phyloP scores from a whole-genome alignment of 2,113 vertebrate species.

The Dinomys branickii region DNA sequence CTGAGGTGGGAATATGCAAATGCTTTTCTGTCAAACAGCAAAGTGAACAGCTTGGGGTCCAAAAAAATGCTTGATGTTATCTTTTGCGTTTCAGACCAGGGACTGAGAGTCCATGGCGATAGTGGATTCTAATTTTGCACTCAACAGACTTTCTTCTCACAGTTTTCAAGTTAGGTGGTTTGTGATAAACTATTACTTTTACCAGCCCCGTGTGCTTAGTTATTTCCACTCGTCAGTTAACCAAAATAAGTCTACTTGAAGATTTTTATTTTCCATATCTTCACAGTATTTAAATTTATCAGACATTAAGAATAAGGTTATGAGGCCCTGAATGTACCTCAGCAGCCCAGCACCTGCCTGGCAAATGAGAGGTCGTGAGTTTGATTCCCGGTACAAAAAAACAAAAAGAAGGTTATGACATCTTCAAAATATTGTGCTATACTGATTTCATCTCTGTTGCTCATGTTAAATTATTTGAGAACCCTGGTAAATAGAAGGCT shows the following conservation, averaged over 20 bases:
- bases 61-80: neutral
- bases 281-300: neutral
- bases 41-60: neutral
- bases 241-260: neutral
- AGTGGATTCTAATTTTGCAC: neutral
- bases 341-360: too few species aligned
- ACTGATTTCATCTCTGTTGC: neutral
- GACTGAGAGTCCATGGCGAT: neutral
- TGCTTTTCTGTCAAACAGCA: constrained; percentile 14
- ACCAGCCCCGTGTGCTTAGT: neutral
- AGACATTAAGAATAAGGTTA: neutral
- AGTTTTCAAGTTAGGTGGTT: neutral
- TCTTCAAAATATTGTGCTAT: neutral
- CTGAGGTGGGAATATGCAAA: neutral
- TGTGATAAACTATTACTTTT: neutral
- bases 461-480: neutral
- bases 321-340: too few species aligned
- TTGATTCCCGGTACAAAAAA: too few species aligned
- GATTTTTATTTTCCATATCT: neutral
- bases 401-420: neutral
- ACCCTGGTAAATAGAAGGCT: neutral
- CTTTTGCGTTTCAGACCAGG: neutral
- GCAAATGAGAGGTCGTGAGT: too few species aligned
- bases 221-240: neutral
- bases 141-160: neutral